Evolutionary conservation across 2,888 invertebrate species (phyloP), one percentile per base, ranked within the genome.

Genomic region (Pteria penguin): DNA sequence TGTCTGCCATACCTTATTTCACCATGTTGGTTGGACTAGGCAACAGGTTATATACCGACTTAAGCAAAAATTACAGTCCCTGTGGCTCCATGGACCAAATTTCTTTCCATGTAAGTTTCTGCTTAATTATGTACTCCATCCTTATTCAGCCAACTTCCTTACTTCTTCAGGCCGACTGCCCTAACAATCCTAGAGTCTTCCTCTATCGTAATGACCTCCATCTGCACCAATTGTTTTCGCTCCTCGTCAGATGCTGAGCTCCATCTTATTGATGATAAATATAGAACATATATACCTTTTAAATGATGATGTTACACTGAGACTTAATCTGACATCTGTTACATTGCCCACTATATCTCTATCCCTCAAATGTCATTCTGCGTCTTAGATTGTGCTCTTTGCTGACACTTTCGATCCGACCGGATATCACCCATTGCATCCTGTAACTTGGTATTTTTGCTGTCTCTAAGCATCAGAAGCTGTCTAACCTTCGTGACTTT

Each of bases 401-500:
- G 69, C 72, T 62, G 52, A 54, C 66, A 71, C 32, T 76, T 72
- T 26, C 55, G 29, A 60, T 62, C 61, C 32, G 57, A 62, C 45
- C 67, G 11, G 31, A 66, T 65, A 26, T n/a, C n/a, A n/a, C n/a
- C n/a, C n/a, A n/a, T n/a, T n/a, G n/a, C n/a, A n/a, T n/a, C n/a
- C n/a, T n/a, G n/a, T 5, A 52, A 54, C 11, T 61, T 57, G 18
- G 31, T 55, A 32, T 61, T 61, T 27, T 57, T 29, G 55, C 32
- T 65, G 72, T 76, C 72, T 61, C 32, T 27, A 29, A 76, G 26
- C 69, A 69, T 69, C 68, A 73, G 36, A 4, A 66, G 26, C 52
- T 68, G 63, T 24, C 72, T 66, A 55, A 61, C 70, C 36, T 70
- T 79, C 1, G 67, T 73, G 27, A 79, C 75, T 61, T 79, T 79